Conservation (phyloP, 2,113 vertebrate species). For the Ailuropoda melanoleuca region DNA sequence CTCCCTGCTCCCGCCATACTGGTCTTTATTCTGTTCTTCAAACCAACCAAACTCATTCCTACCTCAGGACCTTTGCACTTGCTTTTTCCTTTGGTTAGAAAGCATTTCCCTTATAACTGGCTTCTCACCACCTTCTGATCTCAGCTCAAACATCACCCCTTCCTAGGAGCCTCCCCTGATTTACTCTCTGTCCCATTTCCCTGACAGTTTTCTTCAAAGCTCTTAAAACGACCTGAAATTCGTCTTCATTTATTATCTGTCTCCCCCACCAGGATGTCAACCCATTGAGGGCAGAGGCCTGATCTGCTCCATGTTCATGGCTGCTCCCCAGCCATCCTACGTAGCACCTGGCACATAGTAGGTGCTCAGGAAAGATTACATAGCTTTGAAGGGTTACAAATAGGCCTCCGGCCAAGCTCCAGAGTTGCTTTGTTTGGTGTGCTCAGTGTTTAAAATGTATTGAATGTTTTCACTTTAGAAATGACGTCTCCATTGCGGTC, state of each 20-base stretch:
- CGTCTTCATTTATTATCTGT: background rate
- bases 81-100: background rate
- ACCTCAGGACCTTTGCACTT: conserved; percentile 38
- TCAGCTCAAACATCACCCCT: background rate
- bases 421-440: background rate
- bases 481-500: fast-evolving
- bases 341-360: background rate
- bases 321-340: background rate
- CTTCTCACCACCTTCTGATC: background rate
- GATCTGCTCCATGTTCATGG: background rate
- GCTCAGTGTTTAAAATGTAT: background rate
- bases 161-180: background rate
- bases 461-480: background rate
- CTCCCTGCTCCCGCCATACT: too few relatives aligned
- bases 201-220: background rate
- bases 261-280: background rate
- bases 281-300: background rate
- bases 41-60: background rate
- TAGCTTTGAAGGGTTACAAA: background rate
- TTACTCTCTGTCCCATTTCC: background rate
- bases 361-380: background rate
- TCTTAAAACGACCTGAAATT: background rate
- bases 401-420: background rate
- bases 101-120: background rate
- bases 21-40: background rate